Conservation (phyloP, 2,113 vertebrate genomes). For the Festucalex cinctus region DNA sequence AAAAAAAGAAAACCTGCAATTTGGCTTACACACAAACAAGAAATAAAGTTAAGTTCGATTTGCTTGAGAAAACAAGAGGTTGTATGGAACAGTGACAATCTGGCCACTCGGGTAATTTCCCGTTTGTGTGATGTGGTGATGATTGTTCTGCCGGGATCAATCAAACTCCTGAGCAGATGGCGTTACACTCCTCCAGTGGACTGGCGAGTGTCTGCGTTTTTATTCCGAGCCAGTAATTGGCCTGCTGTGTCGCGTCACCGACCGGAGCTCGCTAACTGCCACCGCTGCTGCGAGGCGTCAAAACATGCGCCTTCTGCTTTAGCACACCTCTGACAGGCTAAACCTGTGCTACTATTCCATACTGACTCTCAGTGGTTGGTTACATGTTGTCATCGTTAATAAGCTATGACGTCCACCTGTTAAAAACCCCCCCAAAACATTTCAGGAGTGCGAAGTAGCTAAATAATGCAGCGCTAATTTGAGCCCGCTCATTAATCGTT, state of each 20-base stretch:
- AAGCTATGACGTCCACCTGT: background rate
- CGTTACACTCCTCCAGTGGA: conserved; percentile 43
- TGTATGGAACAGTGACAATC: conserved; percentile 59
- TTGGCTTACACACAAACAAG: conserved; percentile 41
- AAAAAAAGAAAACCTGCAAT: conserved; percentile 43
- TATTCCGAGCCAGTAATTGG: conserved; percentile 56
- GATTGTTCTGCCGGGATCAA: conserved; percentile 64
- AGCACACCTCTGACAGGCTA: background rate
- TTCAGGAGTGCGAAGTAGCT: background rate
- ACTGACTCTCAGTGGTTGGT: conserved; percentile 13
- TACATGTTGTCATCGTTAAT: conserved; percentile 25
- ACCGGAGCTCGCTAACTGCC: conserved; percentile 53
- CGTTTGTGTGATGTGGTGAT: conserved; percentile 62
- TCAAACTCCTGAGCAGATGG: conserved; percentile 66
- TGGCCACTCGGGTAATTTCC: conserved; percentile 64
- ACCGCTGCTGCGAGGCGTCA: conserved; percentile 18
- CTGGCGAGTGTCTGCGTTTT: conserved; percentile 47
- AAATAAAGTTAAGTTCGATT: conserved; percentile 43
- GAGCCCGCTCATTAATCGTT: conserved; percentile 17
- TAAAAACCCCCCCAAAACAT: conserved; percentile 3
- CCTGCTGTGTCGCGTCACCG: conserved; percentile 43
- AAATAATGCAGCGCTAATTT: conserved; percentile 29
- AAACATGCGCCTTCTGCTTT: conserved; percentile 20
- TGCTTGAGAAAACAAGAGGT: conserved; percentile 56
- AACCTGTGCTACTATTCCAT: conserved; percentile 40